Evolutionary conservation across 2,113 vertebrate species (phyloP).

Genomic region (Phocoena phocoena): DNA sequence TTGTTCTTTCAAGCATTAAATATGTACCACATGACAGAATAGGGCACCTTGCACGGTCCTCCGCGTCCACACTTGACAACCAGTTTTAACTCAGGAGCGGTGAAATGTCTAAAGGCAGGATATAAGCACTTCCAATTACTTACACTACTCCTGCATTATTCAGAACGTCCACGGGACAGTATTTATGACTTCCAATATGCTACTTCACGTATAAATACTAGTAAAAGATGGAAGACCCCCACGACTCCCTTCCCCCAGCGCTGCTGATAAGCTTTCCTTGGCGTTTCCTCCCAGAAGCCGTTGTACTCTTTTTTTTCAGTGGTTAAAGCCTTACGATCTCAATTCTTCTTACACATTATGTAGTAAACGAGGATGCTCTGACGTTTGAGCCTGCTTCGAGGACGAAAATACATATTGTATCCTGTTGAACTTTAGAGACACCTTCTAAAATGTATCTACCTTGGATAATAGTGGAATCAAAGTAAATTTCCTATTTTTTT

Average conservation of each 20-base stretch:
- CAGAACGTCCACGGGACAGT: conserved; percentile 73
- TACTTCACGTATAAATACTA: conserved; percentile 42
- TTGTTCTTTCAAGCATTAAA: conserved; percentile 79
- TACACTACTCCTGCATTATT: conserved; percentile 64
- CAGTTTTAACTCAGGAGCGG: conserved; percentile 73
- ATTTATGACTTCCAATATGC: conserved; percentile 49
- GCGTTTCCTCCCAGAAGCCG: rapidly evolving
- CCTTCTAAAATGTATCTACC: neutral
- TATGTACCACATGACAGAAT: conserved; percentile 78
- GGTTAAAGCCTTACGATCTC: neutral
- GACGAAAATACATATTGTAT: neutral
- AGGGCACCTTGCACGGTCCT: conserved; percentile 81
- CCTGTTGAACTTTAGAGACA: neutral
- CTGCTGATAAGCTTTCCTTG: neutral
- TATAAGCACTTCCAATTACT: conserved; percentile 75
- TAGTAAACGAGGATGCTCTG: neutral
- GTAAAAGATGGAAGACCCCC: conserved; percentile 56
- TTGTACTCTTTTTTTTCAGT: neutral
- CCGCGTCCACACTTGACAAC: conserved; percentile 77
- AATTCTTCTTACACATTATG: neutral
- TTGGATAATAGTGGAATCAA: neutral
- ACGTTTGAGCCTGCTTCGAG: neutral
- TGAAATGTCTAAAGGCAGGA: conserved; percentile 58
- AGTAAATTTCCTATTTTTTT: neutral
- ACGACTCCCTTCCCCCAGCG: neutral